Base-by-base conservation (phyloP, 2,797 vertebrate species). In the Sebastes itinus region DNA sequence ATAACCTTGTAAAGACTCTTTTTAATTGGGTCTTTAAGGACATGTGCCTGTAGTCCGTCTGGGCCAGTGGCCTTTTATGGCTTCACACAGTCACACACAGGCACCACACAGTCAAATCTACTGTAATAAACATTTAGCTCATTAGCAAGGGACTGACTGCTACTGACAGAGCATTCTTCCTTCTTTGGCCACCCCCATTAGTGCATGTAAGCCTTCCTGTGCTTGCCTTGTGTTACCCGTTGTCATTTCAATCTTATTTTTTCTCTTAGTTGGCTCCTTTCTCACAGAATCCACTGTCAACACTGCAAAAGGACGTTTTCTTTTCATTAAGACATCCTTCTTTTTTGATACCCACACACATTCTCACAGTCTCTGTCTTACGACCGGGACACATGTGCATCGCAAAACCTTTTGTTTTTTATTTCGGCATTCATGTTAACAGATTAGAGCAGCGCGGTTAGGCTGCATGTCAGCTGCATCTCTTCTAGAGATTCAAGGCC, bases 81-180 rank as follows among this genome's bases (percentile, higher is more conserved):
- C 61, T 78, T 61, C 35, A 49, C 69, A 64, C 65, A 35, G 64
- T 52, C 56, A 59, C 42, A 69, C 58, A 64, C 65, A 14, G 56
- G 54, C 67, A 56, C 54, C 59, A 69, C 66, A 72, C 65, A 69
- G 65, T 62, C 64, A 61, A 14, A 52, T 38, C 72, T 70, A 23
- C 69, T 74, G 61, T 78, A 67, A 77, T 66, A 72, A 52, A 72
- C 62, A 58, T 59, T 65, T 46, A 72, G 55, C 62, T 72, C 61
- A 72, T 65, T 64, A 78, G 68, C 60, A 63, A 38, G 55, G 18
- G 12, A 30, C 10, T 56, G 32, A 6, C 46, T 38, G 25, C 28
- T 54, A 22, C 42, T 55, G 46, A 14, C 46, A 11, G 22, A 77
- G 65, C 23, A 54, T 69, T 23, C 11, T 35, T 61, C 22, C 14